These are phyloP conservation scores for Arbacia lixula DNA, from an alignment of 53 echinoderm and acorn worm species.

Conservation along the genomic window DNA sequence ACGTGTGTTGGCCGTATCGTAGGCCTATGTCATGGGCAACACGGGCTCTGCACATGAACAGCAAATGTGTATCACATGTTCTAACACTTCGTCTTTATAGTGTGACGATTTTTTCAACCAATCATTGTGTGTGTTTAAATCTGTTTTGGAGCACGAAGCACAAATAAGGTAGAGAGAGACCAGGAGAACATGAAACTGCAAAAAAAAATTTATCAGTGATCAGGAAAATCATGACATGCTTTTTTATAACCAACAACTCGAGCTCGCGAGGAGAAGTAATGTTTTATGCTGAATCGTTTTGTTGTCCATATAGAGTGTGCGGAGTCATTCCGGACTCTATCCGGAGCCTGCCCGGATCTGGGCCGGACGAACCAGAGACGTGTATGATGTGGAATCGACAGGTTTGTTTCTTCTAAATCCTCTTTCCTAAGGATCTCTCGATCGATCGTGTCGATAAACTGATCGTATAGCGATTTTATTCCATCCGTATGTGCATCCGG, in stretches of 20 bases:
- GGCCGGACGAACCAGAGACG: constrained; percentile 22
- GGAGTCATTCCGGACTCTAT: too few relatives aligned
- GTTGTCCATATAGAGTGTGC: constrained; percentile 1
- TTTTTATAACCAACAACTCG: constrained; percentile 28
- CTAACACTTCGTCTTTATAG: constrained; percentile 17
- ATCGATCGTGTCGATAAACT: background rate
- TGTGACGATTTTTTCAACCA: constrained; percentile 23
- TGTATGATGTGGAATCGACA: constrained; percentile 35
- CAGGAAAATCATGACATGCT: constrained; percentile 34
- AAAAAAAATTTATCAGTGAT: background rate
- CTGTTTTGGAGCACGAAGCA: constrained; percentile 45
- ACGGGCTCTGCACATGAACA: constrained; percentile 27
- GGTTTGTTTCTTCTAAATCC: constrained; percentile 41
- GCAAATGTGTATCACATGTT: constrained; percentile 23
- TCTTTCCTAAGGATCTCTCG: constrained; percentile 27
- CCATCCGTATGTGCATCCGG: constrained; percentile 55
- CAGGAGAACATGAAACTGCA: constrained; percentile 10
- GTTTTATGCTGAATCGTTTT: constrained; percentile 24
- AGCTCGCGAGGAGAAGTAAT: constrained; percentile 8
- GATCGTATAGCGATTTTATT: constrained; percentile 45
- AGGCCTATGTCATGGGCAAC: background rate
- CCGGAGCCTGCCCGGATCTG: constrained; percentile 6
- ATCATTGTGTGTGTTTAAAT: constrained; percentile 36
- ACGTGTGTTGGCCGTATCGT: background rate
- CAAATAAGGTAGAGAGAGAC: constrained; percentile 7